Base-by-base conservation (phyloP, 2,113 vertebrate species). In the Numenius arquata region DNA sequence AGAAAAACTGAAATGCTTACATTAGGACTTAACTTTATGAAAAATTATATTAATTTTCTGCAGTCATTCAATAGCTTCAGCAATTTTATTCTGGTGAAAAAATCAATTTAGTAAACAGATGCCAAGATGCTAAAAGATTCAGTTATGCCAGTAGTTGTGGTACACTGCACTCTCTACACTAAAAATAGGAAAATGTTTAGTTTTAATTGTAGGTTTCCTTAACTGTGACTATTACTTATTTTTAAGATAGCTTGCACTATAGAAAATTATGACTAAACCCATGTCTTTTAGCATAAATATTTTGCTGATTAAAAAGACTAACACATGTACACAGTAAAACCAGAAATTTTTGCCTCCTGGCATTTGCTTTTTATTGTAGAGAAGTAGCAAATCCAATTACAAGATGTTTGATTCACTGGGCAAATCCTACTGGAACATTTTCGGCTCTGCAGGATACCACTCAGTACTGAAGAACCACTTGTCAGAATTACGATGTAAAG, bases 381-480 rank as follows among this genome's bases (percentile, higher is more conserved):
- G 20, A 89, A 93, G 50, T 68, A 82, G 45, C 25, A 95, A 96
- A 96, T 93, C 70, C 48, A 92, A 85, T 95, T 93, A 89, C 58
- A 93, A 95, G 62, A 90, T 92, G 45, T 89, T 95, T 96, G 86
- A 94, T 94, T 96, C 90, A 92, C 66, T 87, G 92, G 76, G 70
- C 20, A 96, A 92, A 93, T 95, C 83, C 90, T 94, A 53, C 70
- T 87, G 86, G 76, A 96, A 91, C 76, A 59, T 83, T 96, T 94
- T 96, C 3, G 4, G 32, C 94, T 92, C 96, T 86, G 61, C 92
- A 89, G 88, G 96, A 70, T 89, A 79, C 83, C 86, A 89, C 94
- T 96, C 86, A 79, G 74, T 84, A 70, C 73, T 95, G 80, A 92
- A 96, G 77, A 90, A 96, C 94, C 83, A 95, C 93, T 97, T 96